A percentile compares a stretch with the other conserved stretches of the same genome.
These are phyloP conservation scores for Patella ulyssiponensis DNA, from an alignment of 2,888 invertebrate genomes.

Conservation along the genomic window DNA sequence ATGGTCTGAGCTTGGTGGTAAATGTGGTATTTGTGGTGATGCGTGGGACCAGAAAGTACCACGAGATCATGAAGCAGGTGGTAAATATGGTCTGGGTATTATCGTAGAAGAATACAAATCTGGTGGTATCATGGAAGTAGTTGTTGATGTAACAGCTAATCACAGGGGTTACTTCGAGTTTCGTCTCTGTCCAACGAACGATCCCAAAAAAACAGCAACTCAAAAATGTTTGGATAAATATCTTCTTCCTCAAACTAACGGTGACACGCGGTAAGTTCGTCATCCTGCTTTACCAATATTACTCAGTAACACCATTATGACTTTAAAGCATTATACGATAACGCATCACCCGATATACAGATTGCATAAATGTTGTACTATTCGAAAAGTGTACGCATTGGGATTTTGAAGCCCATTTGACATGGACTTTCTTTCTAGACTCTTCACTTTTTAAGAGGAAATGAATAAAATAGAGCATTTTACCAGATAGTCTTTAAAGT, in stretches of 20 bases:
- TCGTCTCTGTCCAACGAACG: background rate
- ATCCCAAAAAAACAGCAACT: background rate
- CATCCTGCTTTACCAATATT: too few relatives aligned
- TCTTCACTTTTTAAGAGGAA: too few relatives aligned
- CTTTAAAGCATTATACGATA: too few relatives aligned
- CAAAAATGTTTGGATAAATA: background rate
- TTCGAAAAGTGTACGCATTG: too few relatives aligned
- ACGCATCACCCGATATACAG: too few relatives aligned
- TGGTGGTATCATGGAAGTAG: background rate
- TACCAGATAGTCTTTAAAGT: too few relatives aligned
- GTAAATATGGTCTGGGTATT: background rate
- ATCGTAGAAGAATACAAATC: background rate
- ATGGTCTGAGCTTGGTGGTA: background rate
- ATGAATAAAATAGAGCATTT: too few relatives aligned
- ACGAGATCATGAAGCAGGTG: slow-evolving; percentile 3
- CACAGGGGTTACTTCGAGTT: background rate
- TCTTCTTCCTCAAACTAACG: background rate
- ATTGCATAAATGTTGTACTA: too few relatives aligned
- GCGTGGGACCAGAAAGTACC: background rate
- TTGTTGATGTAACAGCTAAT: background rate
- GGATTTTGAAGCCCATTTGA: too few relatives aligned
- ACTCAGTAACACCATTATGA: too few relatives aligned
- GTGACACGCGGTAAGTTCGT: background rate
- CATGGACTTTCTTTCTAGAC: too few relatives aligned
- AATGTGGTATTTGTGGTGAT: slow-evolving; percentile 7